Base-by-base conservation (phyloP, 2,797 vertebrate genomes). In the Numenius phaeopus region DNA sequence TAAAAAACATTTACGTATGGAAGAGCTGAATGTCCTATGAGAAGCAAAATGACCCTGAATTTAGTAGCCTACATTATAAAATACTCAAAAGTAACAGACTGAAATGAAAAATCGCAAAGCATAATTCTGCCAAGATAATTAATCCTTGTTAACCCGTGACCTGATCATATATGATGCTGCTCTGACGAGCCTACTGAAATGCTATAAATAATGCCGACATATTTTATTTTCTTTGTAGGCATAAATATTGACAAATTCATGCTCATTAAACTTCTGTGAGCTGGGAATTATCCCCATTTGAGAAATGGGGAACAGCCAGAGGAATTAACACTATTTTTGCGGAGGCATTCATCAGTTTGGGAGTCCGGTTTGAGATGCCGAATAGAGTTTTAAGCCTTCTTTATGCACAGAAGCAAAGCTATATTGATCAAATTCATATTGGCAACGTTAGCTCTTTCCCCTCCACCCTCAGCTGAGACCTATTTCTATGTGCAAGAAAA, bases 181-280 rank as follows among this genome's bases (percentile, higher is more conserved):
- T 79, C 77, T 95, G 96, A 97, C 1, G 23, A 96, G 80, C 90
- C 90, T 86, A 91, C 75, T 89, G 91, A 85, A 94, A 89, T 4
- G 70, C 87, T 92, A 80, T 89, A 96, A 91, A 94, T 95, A 95
- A 90, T 80, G 78, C 58, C 11, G 30, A 50, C 92, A 94, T 95
- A 95, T 95, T 96, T 97, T 97, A 94, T 97, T 97, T 96, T 89
- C 94, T 97, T 94, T 84, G 89, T 88, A 92, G 70, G 89, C 59
- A 95, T 87, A 96, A 97, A 94, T 96, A 97, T 97, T 97, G 95
- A 94, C 95, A 94, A 95, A 94, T 89, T 96, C 94, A 39, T 23
- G 39, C 76, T 92, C 92, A 92, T 94, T 96, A 96, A 89, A 83
- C 87, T 95, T 94, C 81, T 83, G 76, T 44, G 62, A 95, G 89